Percentiles rank a stretch among this genome's conserved stretches.
Conservation (phyloP, 2,113 vertebrate species). For the Camelus dromedarius region DNA sequence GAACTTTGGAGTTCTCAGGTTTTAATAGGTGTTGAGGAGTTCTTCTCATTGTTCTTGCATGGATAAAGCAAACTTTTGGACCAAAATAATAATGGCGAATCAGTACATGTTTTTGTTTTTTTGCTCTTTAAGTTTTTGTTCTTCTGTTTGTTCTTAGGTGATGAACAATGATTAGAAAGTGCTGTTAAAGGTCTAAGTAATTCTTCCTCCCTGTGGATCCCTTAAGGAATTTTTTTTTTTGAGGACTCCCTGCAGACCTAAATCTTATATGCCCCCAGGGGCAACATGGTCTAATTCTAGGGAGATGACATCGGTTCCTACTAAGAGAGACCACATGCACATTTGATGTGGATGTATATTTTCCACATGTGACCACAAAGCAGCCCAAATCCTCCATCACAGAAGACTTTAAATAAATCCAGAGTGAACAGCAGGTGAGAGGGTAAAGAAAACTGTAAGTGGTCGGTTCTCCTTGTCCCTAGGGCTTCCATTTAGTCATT, state of each 20-base stretch:
- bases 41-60: neutral
- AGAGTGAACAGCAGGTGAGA: conserved; percentile 48
- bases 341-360: conserved; percentile 66
- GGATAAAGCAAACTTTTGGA: neutral
- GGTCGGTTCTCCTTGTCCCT: neutral
- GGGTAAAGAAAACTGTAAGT: neutral
- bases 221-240: neutral
- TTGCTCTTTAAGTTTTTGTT: neutral
- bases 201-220: neutral
- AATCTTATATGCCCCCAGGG: neutral
- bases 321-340: conserved; percentile 34
- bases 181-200: neutral
- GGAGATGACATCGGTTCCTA: conserved; percentile 43
- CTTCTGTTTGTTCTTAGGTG: neutral
- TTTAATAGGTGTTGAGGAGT: neutral
- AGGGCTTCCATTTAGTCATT: conserved; percentile 26
- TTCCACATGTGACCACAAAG: conserved; percentile 66
- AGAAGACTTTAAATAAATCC: conserved; percentile 11
- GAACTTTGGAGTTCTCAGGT: neutral
- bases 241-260: neutral
- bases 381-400: neutral
- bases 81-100: neutral
- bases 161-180: neutral
- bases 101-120: neutral
- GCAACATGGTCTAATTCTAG: conserved; percentile 18